phyloP scores from a whole-genome alignment of 2,797 vertebrate genomes.

The Sphaeramia orbicularis region DNA sequence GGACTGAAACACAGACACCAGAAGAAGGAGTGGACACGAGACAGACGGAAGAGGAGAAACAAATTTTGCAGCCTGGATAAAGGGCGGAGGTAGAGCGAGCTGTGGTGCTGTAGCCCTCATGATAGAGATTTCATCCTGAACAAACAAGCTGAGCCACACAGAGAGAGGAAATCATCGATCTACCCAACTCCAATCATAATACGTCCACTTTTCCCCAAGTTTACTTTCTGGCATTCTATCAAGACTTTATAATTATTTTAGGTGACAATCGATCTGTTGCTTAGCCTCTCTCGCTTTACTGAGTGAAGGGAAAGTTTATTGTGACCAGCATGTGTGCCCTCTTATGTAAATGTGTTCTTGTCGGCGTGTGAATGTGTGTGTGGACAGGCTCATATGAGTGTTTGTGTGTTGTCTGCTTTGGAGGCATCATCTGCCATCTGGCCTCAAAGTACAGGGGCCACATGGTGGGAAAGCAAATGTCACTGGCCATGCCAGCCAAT shows the following conservation, averaged over 20 bases:
- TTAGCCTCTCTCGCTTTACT: slow-evolving; percentile 44
- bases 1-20: slow-evolving; percentile 13
- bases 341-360: slow-evolving; percentile 32
- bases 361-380: slow-evolving; percentile 13
- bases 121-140: slow-evolving; percentile 81
- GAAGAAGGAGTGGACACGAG: slow-evolving; percentile 28
- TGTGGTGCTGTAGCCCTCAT: slow-evolving; percentile 59
- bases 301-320: slow-evolving; percentile 65
- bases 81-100: slow-evolving; percentile 60
- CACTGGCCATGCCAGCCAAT: slow-evolving; percentile 72
- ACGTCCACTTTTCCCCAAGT: slow-evolving; percentile 77
- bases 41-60: slow-evolving; percentile 43
- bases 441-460: slow-evolving; percentile 79
- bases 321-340: slow-evolving; percentile 12
- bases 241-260: slow-evolving; percentile 80
- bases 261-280: slow-evolving; percentile 76
- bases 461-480: slow-evolving; percentile 85
- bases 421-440: slow-evolving; percentile 83
- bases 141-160: slow-evolving; percentile 78
- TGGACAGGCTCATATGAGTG: neutral
- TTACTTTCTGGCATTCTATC: slow-evolving; percentile 81
- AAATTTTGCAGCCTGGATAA: slow-evolving; percentile 57
- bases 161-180: slow-evolving; percentile 76
- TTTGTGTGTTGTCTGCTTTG: slow-evolving; percentile 71
- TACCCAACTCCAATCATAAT: slow-evolving; percentile 75